Percentiles rank a stretch among this genome's conserved stretches.
phyloP scores from a whole-genome alignment of 2,113 vertebrate genomes.

The Cyanistes caeruleus region DNA sequence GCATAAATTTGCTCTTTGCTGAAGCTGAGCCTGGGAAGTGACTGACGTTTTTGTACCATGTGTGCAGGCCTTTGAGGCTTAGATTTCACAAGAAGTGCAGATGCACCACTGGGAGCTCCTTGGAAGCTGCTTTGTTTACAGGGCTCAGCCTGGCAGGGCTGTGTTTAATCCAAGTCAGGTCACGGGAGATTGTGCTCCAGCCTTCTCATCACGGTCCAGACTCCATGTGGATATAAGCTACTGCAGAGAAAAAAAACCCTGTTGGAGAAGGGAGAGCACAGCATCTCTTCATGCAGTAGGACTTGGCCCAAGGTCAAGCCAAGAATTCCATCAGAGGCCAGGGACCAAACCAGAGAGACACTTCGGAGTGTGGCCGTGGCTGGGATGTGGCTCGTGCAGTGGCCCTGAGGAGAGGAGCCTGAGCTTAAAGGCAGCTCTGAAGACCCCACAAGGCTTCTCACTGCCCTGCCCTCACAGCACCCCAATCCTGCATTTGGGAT shows the following conservation, averaged over 20 bases:
- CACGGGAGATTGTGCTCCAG: not conserved
- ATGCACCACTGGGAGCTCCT: not conserved
- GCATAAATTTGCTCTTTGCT: not conserved
- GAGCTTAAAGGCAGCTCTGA: not conserved
- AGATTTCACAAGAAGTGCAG: not conserved
- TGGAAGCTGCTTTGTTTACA: not conserved
- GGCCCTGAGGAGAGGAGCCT: not conserved
- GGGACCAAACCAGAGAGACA: not conserved
- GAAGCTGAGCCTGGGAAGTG: not conserved
- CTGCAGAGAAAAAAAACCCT: not conserved
- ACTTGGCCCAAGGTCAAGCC: not conserved
- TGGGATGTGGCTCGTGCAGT: rapidly evolving
- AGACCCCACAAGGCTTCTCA: not conserved
- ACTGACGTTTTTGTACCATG: not conserved
- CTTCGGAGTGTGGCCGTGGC: rapidly evolving
- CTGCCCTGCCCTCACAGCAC: not conserved
- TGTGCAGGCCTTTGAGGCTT: not conserved
- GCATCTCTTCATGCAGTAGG: not conserved
- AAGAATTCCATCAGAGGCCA: not conserved
- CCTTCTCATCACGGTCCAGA: not conserved
- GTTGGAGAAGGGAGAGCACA: not conserved
- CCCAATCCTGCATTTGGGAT: not conserved
- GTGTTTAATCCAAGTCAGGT: not conserved
- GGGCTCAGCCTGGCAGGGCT: not conserved
- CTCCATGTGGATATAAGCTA: not conserved